Evolutionary conservation across 2,113 vertebrate genomes (phyloP).

Genomic region (Edolisoma coerulescens): DNA sequence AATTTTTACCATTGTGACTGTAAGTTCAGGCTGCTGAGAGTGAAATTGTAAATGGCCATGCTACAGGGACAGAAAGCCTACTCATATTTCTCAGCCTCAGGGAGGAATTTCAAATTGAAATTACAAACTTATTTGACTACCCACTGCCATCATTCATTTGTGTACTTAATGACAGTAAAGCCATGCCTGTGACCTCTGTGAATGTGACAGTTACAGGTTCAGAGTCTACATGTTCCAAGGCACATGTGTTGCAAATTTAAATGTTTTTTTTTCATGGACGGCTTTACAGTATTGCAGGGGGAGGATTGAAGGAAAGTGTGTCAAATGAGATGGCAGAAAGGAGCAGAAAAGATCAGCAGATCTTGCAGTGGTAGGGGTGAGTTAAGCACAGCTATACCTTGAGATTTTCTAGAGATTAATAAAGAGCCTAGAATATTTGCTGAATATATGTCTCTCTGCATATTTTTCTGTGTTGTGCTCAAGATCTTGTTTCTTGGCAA

Average conservation of each 20-base stretch:
- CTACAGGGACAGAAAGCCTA: background rate
- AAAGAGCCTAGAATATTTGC: background rate
- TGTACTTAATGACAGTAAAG: background rate
- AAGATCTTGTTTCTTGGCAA: background rate
- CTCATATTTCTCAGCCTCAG: background rate
- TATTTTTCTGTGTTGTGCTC: background rate
- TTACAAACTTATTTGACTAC: background rate
- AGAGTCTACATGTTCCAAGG: background rate
- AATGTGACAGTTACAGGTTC: background rate
- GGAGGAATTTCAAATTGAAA: background rate
- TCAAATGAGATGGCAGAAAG: background rate
- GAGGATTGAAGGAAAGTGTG: background rate
- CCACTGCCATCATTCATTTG: background rate
- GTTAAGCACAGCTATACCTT: background rate
- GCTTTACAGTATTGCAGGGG: background rate
- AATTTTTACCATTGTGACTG: background rate
- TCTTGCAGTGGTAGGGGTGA: background rate
- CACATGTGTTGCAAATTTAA: background rate
- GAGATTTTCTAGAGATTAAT: background rate
- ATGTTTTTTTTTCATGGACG: background rate
- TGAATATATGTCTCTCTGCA: background rate
- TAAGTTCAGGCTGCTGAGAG: background rate
- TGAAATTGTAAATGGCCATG: background rate
- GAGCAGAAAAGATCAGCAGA: background rate
- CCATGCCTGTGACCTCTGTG: background rate